These are phyloP conservation scores for Lithophane leautieri DNA, from an alignment of 2,888 invertebrate genomes.

Conservation along the genomic window DNA sequence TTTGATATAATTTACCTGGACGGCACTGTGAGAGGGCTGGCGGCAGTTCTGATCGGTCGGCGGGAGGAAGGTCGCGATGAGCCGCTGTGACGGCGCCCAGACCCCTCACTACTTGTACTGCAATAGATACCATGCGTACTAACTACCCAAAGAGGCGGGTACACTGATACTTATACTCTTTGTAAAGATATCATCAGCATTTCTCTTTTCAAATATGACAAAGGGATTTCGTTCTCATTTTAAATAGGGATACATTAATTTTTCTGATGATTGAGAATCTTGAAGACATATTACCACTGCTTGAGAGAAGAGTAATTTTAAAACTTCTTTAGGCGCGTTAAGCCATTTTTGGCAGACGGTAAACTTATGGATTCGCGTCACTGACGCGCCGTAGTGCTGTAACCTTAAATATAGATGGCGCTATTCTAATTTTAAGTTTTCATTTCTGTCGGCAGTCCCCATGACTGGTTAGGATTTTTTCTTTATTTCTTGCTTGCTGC, in stretches of 20 bases:
- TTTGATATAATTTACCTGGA: slow-evolving; percentile 69
- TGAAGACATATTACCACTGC: slow-evolving; percentile 1
- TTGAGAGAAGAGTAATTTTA: background rate
- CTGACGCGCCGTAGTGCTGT: no score
- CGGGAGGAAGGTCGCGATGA: slow-evolving; percentile 73
- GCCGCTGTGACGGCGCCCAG: slow-evolving; percentile 39
- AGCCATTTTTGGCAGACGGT: no score
- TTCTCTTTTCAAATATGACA: background rate
- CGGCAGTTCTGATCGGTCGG: slow-evolving; percentile 76
- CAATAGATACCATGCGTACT: slow-evolving; percentile 72
- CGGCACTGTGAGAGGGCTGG: slow-evolving; percentile 75
- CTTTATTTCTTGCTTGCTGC: slow-evolving; percentile 1
- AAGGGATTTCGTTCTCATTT: background rate
- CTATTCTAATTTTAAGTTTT: no score
- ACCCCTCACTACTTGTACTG: slow-evolving; percentile 72
- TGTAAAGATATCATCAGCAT: background rate
- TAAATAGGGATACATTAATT: background rate
- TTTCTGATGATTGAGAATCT: background rate
- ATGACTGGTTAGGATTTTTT: background rate
- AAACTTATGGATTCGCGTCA: no score
- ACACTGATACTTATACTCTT: slow-evolving; percentile 38
- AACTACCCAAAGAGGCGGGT: slow-evolving; percentile 65
- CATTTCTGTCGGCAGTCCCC: no score
- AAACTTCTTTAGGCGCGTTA: background rate
- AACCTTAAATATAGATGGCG: no score